Evolutionary conservation across 2,888 invertebrate genomes (phyloP).

Genomic region (Drosophila crucigera): DNA sequence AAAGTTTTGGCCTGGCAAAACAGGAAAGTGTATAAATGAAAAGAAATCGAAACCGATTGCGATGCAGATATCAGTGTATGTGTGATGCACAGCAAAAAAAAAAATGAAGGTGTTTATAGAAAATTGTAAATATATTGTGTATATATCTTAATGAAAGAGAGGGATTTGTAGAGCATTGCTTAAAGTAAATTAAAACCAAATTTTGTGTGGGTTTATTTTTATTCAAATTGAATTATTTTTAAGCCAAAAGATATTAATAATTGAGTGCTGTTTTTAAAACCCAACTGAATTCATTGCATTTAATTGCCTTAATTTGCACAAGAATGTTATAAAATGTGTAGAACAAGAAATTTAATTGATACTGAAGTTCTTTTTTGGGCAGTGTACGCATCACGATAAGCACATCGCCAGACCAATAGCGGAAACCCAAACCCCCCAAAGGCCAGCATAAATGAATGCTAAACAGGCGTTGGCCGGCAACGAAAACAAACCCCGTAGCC

Average conservation of each 20-base stretch:
- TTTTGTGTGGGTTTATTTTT: neutral
- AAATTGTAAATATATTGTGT: neutral
- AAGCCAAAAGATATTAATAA: neutral
- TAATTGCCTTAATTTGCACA: neutral
- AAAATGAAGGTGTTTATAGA: rapidly evolving
- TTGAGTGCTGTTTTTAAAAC: neutral
- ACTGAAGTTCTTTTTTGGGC: neutral
- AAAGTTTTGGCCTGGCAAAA: conserved; percentile 50
- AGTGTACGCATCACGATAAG: conserved; percentile 58
- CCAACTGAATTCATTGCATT: neutral
- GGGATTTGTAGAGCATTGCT: rapidly evolving
- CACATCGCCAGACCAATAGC: conserved; percentile 32
- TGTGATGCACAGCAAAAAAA: neutral
- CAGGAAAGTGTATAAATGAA: conserved; percentile 79
- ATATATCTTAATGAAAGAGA: no score
- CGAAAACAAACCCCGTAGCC: conserved; percentile 22
- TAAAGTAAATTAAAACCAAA: neutral
- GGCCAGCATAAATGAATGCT: conserved; percentile 78
- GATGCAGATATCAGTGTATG: neutral
- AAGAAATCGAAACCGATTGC: conserved; percentile 80
- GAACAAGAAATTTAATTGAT: neutral
- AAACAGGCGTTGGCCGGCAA: conserved; percentile 61
- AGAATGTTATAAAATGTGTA: neutral
- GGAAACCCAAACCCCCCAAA: conserved; percentile 10
- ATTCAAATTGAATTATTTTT: neutral